Conservation (phyloP, 2,888 invertebrate genomes). For the Corbicula japonica region DNA sequence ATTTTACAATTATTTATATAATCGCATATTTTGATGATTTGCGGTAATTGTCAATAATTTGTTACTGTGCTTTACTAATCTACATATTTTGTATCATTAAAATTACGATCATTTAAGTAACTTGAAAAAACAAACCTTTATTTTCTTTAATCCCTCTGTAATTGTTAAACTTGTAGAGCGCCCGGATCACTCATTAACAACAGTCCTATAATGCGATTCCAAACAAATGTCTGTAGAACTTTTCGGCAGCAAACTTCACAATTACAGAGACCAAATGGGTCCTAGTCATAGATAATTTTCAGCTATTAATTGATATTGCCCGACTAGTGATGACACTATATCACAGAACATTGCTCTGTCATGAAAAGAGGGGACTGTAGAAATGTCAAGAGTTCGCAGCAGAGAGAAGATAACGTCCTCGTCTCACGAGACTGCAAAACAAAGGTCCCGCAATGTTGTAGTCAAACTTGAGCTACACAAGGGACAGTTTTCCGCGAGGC, state of each 20-base stretch:
- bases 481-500: slow-evolving; percentile 15
- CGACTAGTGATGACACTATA: slow-evolving; percentile 22
- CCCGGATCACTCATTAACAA: background rate
- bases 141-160: no score
- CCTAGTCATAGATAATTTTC: slow-evolving; percentile 6
- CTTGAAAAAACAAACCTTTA: no score
- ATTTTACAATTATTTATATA: no score
- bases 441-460: slow-evolving; percentile 39
- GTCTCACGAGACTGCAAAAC: slow-evolving; percentile 11
- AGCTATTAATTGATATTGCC: slow-evolving; percentile 13
- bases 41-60: no score
- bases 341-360: slow-evolving; percentile 17
- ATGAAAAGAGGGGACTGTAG: slow-evolving; percentile 15
- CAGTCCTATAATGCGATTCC: background rate
- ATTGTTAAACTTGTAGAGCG: no score
- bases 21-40: no score
- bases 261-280: background rate
- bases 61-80: no score
- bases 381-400: slow-evolving; percentile 56
- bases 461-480: slow-evolving; percentile 17
- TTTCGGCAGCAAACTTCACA: slow-evolving; percentile 5
- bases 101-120: no score
- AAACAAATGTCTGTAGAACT: slow-evolving; percentile 2
- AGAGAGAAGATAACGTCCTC: slow-evolving; percentile 20
- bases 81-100: no score